Base-by-base conservation (phyloP, 2,888 invertebrate species). In the Hypena proboscidalis region DNA sequence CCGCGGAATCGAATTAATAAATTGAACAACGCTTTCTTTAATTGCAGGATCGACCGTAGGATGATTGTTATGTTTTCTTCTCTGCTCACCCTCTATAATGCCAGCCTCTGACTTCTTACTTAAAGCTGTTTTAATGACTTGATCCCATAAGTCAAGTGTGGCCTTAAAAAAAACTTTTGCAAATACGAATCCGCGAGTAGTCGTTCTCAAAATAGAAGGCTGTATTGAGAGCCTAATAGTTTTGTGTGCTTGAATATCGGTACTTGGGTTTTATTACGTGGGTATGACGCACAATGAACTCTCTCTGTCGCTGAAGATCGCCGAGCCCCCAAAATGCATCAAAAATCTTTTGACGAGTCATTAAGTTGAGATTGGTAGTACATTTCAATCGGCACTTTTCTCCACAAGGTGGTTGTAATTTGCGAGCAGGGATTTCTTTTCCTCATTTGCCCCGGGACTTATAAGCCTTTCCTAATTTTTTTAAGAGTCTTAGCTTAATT, bases 341-440 rank as follows among this genome's bases (percentile, higher is more conserved):
- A 25, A 25, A 25, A 27, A 27, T 13, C 3, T 46, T n/a, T 49
- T 56, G 37, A 30, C 46, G 25, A 26, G 32, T 15, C 13, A 22
- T 31, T 34, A 22, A 15, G 29, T 45, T 30, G 27, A 56, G n/a
- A n/a, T 40, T 51, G 15, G 20, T 9, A 26, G 11, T 53, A 26
- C 47, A 47, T 40, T 44, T 44, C n/a, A 44, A 35, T 6, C 35
- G 26, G 25, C 46, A 49, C 14, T 45, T 53, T 38, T 46, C 45
- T 35, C 45, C 53, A 25, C 48, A 49, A 31, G 45, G 45, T 27
- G 27, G 23, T 31, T 25, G 32, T 14, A 43, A 11, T 37, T 43
- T 43, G 9, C 37, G 32, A 26, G 32, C 32, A 26, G 26, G 32
- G 14, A 32, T 37, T 13, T 31, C 27, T 43, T 37, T 37, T 32